These are phyloP conservation scores for Nasonia giraulti DNA, from an alignment of 1,140 invertebrate genomes.

Conservation along the genomic window DNA sequence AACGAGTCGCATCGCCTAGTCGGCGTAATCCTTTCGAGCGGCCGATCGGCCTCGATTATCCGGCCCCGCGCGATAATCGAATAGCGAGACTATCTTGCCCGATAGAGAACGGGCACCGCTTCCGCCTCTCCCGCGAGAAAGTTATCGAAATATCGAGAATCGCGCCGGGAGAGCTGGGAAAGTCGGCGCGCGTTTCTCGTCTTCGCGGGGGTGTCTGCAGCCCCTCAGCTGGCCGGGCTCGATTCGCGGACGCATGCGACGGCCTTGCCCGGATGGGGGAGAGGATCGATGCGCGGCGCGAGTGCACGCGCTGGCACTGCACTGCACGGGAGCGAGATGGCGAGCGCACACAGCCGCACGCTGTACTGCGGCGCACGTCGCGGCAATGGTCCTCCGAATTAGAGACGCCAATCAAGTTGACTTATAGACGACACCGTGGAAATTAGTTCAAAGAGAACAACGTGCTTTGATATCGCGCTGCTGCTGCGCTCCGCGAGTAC, in stretches of 20 bases:
- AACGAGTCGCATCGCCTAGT: slow-evolving; percentile 16
- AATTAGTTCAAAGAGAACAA: slow-evolving; percentile 54
- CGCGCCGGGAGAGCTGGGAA: too few relatives aligned
- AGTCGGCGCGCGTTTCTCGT: background rate
- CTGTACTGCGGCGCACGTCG: background rate
- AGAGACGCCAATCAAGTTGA: slow-evolving; percentile 55
- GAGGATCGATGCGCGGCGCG: slow-evolving; percentile 36
- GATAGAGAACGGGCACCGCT: background rate
- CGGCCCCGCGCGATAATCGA: background rate
- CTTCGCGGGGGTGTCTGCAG: background rate
- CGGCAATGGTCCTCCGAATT: slow-evolving; percentile 49
- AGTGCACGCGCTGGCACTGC: slow-evolving; percentile 33
- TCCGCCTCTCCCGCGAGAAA: too few relatives aligned
- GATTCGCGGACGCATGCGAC: slow-evolving; percentile 13
- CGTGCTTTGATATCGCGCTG: slow-evolving; percentile 47
- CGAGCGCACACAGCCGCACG: background rate
- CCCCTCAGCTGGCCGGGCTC: background rate
- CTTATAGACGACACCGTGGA: slow-evolving; percentile 51
- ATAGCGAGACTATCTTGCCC: background rate
- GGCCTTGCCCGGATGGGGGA: slow-evolving; percentile 11
- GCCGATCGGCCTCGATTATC: slow-evolving; percentile 21
- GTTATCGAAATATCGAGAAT: too few relatives aligned
- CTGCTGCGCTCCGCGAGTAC: background rate
- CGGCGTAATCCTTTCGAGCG: slow-evolving; percentile 27
- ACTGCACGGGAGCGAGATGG: background rate